These are phyloP conservation scores for Macrocentrus cingulum DNA, from an alignment of 1,140 invertebrate species.

Conservation along the genomic window DNA sequence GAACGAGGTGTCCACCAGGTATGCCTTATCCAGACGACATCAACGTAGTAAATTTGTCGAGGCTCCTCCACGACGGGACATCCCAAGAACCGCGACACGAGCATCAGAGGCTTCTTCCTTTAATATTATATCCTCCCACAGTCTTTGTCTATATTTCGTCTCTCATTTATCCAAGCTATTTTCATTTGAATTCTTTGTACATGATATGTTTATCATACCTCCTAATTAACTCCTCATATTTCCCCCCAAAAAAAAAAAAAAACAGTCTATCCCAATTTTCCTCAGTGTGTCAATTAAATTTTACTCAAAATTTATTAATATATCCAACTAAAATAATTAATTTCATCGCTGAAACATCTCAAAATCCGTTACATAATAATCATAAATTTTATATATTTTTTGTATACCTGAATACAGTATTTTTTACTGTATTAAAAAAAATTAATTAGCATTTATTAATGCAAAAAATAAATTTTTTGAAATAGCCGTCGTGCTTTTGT, in stretches of 20 bases:
- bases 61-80: conserved; percentile 34
- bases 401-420: too few relatives aligned
- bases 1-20: conserved; percentile 51
- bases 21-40: conserved; percentile 49
- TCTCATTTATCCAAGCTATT: conserved; percentile 42
- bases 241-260: too few relatives aligned
- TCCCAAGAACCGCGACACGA: conserved; percentile 29
- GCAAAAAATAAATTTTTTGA: background rate
- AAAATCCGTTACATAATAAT: background rate
- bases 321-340: too few relatives aligned
- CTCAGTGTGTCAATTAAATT: too few relatives aligned
- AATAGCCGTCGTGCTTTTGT: background rate
- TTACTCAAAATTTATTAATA: too few relatives aligned
- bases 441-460: background rate
- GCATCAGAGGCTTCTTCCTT: conserved; percentile 9
- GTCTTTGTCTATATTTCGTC: conserved; percentile 3
- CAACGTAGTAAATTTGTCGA: conserved; percentile 54
- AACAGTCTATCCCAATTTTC: too few relatives aligned
- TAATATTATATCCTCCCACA: conserved; percentile 7
- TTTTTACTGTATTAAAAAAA: conserved; percentile 7
- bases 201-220: conserved; percentile 29
- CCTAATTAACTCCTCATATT: too few relatives aligned
- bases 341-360: background rate
- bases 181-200: conserved; percentile 56
- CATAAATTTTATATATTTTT: conserved; percentile 1